Conservation (phyloP, 2,113 vertebrate species). For the Bambusicola thoracicus region DNA sequence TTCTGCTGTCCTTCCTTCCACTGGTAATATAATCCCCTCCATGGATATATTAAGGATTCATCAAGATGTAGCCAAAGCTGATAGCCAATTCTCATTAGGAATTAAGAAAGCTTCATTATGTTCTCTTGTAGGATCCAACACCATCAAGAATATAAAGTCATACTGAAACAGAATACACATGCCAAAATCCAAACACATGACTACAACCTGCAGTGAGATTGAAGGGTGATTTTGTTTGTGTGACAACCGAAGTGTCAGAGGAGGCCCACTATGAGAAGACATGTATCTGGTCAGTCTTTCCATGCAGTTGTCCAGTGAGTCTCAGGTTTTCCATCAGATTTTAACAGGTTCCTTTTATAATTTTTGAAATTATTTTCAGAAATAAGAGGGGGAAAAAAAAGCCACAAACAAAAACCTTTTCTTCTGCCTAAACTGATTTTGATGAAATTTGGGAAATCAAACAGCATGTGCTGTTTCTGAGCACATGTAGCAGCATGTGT, state of each 20-base stretch:
- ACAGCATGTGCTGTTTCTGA: neutral
- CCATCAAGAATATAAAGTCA: neutral
- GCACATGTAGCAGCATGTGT: neutral
- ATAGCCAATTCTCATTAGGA: neutral
- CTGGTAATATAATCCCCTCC: neutral
- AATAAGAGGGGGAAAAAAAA: neutral
- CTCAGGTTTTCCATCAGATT: neutral
- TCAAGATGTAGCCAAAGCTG: neutral
- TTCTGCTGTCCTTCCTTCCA: neutral
- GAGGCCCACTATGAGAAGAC: neutral
- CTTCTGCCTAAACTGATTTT: neutral
- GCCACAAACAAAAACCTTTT: neutral
- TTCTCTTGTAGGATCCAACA: neutral
- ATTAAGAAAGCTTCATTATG: neutral
- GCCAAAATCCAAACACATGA: rapidly evolving
- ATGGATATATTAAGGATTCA: neutral
- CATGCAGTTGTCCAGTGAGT: neutral
- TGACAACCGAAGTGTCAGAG: neutral
- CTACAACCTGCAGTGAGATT: neutral
- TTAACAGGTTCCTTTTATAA: neutral
- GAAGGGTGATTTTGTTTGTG: neutral
- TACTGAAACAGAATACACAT: rapidly evolving
- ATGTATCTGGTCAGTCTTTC: neutral
- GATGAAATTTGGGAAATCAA: neutral
- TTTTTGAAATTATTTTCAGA: neutral